Percentiles rank a stretch among this genome's conserved stretches.
These are phyloP conservation scores for Brenthis ino DNA, from an alignment of 2,888 invertebrate genomes.

Conservation along the genomic window DNA sequence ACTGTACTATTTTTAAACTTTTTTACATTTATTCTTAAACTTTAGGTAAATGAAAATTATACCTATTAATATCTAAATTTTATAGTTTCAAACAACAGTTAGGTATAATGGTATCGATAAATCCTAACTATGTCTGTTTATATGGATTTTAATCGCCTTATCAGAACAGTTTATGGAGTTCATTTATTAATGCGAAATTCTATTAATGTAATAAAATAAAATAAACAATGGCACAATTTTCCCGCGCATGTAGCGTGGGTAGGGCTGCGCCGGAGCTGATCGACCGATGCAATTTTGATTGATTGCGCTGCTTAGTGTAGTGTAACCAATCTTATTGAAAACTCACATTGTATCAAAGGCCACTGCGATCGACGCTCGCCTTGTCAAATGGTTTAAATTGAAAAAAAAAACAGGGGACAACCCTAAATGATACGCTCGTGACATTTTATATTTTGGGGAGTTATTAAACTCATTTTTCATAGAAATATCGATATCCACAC, in stretches of 20 bases:
- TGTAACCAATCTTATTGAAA: conserved; percentile 83
- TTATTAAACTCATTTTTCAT: conserved; percentile 41
- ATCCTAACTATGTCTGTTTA: neutral
- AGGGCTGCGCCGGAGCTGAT: conserved; percentile 66
- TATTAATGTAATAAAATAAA: conserved; percentile 33
- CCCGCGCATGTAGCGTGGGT: conserved; percentile 41
- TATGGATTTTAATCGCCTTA: conserved; percentile 13
- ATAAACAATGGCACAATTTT: conserved; percentile 37
- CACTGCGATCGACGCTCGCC: conserved; percentile 76
- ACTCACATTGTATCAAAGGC: conserved; percentile 77
- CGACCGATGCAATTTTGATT: conserved; percentile 80
- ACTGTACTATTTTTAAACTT: no score
- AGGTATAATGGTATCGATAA: conserved; percentile 4
- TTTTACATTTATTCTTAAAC: no score
- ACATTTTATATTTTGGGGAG: conserved; percentile 75
- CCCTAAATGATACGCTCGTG: conserved; percentile 70
- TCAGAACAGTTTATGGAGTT: conserved; percentile 29
- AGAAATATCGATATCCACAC: conserved; percentile 24
- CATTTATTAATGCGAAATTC: conserved; percentile 29
- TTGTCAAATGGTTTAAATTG: conserved; percentile 80
- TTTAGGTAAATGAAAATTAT: no score
- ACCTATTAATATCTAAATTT: no score
- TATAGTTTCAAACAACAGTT: neutral
- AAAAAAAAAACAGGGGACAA: conserved; percentile 75
- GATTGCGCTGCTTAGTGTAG: conserved; percentile 82